Conservation (phyloP, 2,113 vertebrate species). For the Ochotona princeps region DNA sequence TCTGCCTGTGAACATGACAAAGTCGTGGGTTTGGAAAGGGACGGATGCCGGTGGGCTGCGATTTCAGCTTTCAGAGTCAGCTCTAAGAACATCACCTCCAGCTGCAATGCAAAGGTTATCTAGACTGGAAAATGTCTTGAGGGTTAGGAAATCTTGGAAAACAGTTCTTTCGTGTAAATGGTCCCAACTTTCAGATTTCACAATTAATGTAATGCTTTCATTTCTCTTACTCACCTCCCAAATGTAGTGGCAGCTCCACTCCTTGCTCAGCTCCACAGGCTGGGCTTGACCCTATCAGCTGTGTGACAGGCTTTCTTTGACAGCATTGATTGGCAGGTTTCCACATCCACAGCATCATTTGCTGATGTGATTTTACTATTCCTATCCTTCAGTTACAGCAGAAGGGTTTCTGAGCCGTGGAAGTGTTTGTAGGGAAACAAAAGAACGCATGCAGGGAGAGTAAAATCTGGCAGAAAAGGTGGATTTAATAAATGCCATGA, state of each 20-base stretch:
- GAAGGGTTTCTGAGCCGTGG: not conserved
- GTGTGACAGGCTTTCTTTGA: not conserved
- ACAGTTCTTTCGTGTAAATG: not conserved
- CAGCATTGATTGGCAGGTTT: not conserved
- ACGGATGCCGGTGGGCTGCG: not conserved
- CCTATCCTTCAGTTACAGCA: not conserved
- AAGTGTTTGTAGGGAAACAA: slow-evolving; percentile 55
- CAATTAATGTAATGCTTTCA: slow-evolving; percentile 38
- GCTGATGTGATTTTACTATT: slow-evolving; percentile 37
- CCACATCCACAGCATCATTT: not conserved
- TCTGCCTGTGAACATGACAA: slow-evolving; percentile 34
- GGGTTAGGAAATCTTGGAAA: slow-evolving; percentile 47
- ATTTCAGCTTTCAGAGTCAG: not conserved
- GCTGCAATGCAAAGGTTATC: slow-evolving; percentile 18
- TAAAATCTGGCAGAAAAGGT: slow-evolving; percentile 61
- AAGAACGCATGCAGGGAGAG: slow-evolving; percentile 57
- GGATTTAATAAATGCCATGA: slow-evolving; percentile 59
- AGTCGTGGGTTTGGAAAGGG: not conserved
- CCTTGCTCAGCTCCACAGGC: not conserved
- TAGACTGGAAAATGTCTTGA: slow-evolving; percentile 8
- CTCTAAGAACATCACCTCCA: not conserved
- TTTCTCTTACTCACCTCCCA: not conserved
- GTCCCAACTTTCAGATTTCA: not conserved
- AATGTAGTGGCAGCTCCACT: not conserved
- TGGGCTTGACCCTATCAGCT: not conserved